Percentiles rank a stretch among this genome's conserved stretches.
phyloP scores from a whole-genome alignment of 2,113 vertebrate species.

The Pedetes capensis region DNA sequence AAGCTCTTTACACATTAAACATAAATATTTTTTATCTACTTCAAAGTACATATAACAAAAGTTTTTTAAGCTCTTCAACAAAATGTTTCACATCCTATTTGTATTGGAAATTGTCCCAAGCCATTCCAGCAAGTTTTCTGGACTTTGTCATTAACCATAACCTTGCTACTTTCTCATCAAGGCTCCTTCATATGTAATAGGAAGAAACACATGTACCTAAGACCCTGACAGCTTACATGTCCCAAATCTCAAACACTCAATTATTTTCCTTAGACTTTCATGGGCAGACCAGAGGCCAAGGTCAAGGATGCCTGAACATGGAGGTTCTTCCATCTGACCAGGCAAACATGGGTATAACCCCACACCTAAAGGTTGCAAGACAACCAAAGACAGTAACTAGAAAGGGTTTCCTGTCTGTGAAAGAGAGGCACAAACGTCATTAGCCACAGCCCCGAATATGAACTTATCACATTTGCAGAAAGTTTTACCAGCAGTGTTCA shows the following conservation, averaged over 20 bases:
- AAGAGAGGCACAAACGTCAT: background rate
- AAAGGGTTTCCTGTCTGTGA: background rate
- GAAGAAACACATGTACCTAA: background rate
- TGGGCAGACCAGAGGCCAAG: background rate
- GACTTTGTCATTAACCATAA: background rate
- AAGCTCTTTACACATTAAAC: background rate
- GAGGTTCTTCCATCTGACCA: background rate
- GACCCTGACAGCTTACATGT: background rate
- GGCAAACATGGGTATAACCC: background rate
- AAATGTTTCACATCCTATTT: background rate
- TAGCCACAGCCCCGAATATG: background rate
- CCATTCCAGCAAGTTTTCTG: background rate
- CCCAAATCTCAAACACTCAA: background rate
- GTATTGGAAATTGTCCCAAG: background rate
- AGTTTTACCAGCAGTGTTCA: background rate
- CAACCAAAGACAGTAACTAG: background rate
- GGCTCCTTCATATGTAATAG: background rate
- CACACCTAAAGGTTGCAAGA: background rate
- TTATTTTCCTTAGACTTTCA: background rate
- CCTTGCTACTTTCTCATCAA: background rate
- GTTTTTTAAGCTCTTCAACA: background rate
- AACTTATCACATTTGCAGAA: background rate
- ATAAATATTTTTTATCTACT: background rate
- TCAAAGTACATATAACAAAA: conserved; percentile 3
- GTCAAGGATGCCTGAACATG: background rate